These are phyloP conservation scores for Lasioglossum marginatum DNA, from an alignment of 2,888 invertebrate genomes.

Conservation along the genomic window DNA sequence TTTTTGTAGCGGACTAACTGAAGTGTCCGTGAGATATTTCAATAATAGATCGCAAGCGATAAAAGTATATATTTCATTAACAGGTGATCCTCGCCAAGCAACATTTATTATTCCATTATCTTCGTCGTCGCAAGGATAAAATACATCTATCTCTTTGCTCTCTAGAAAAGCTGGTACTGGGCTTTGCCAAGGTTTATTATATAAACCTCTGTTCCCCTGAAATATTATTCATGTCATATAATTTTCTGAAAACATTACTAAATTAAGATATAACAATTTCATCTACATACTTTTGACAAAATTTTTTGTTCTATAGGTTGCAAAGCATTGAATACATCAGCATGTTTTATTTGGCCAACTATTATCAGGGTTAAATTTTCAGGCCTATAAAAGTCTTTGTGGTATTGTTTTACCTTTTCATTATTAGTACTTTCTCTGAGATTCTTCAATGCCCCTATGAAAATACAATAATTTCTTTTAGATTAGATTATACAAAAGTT, in stretches of 20 bases:
- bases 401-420: conserved; percentile 92
- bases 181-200: conserved; percentile 92
- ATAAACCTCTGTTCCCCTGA: conserved; percentile 86
- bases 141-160: conserved; percentile 86
- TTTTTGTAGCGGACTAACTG: conserved; percentile 93
- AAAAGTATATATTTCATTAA: conserved; percentile 86
- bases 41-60: conserved; percentile 89
- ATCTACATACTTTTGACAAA: conserved; percentile 86
- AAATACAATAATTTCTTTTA: conserved; percentile 5
- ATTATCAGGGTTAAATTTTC: conserved; percentile 95
- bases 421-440: conserved; percentile 92
- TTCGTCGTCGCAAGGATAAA: conserved; percentile 94
- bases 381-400: conserved; percentile 94
- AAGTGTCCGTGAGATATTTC: conserved; percentile 94
- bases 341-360: conserved; percentile 91
- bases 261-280: conserved; percentile 10
- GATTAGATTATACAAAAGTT: no score
- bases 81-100: conserved; percentile 93
- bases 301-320: conserved; percentile 91
- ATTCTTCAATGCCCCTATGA: conserved; percentile 89
- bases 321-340: conserved; percentile 91
- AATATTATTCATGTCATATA: conserved; percentile 25
- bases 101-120: conserved; percentile 91
- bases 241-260: conserved; percentile 6
- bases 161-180: conserved; percentile 88